Conservation (phyloP, 2,888 invertebrate genomes). For the Erynnis tages region DNA sequence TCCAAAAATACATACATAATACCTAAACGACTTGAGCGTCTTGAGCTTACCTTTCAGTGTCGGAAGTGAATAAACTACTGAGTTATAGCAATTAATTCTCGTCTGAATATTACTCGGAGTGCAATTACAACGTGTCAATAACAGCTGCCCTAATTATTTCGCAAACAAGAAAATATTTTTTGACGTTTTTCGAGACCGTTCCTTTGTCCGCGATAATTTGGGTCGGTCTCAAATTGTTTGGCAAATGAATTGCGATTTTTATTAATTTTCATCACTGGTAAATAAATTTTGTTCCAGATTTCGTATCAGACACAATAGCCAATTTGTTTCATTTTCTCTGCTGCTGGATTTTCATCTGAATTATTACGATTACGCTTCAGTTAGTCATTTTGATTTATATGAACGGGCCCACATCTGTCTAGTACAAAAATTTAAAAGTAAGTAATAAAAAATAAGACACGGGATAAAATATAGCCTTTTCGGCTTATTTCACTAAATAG, state of each 20-base stretch:
- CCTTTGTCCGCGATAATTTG: slow-evolving; percentile 27
- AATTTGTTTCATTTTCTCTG: not conserved
- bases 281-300: slow-evolving; percentile 11
- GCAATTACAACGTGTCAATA: slow-evolving; percentile 25
- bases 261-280: slow-evolving; percentile 21
- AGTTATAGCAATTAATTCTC: slow-evolving; percentile 6
- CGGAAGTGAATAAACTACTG: not conserved
- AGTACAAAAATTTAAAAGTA: not conserved
- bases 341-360: not conserved
- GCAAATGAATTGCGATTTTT: slow-evolving; percentile 25
- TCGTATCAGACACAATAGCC: not conserved
- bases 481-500: too few species aligned
- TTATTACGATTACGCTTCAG: too few species aligned
- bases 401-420: too few species aligned
- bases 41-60: too few species aligned
- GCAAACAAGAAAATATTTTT: slow-evolving; percentile 27
- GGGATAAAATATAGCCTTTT: too few species aligned
- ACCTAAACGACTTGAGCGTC: too few species aligned
- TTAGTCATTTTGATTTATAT: too few species aligned
- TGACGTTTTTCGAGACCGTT: slow-evolving; percentile 20
- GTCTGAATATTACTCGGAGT: slow-evolving; percentile 2
- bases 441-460: too few species aligned
- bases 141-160: slow-evolving; percentile 25
- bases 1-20: too few species aligned
- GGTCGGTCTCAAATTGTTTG: slow-evolving; percentile 25